Evolutionary conservation across 2,797 vertebrate genomes (phyloP), one percentile per base, ranked within the genome.

Genomic region (Oreonectes daqikongensis): DNA sequence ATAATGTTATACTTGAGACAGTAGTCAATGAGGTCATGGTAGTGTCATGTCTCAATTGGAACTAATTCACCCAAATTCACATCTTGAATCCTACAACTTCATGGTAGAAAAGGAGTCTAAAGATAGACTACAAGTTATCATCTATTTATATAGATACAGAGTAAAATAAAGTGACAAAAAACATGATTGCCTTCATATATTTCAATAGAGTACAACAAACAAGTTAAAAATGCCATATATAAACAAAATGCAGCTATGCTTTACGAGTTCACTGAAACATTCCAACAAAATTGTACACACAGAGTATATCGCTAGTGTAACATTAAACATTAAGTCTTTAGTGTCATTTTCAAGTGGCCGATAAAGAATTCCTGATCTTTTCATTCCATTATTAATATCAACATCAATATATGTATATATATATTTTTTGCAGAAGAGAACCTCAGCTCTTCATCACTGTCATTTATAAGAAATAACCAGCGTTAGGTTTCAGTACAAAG

Each of bases 251-350:
- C 40, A 42, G 40, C 40, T 15, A 42, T 42, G 10, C 40, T 42
- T 1, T 42, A 42, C 12, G 12, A 42, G 12, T 80, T 80, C 71
- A 66, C 64, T 73, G 53, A 10, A 63, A 85, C 72, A 83, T 60
- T 86, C 82, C 83, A 66, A 85, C 81, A 81, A 88, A 44, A 44
- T 85, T 88, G 82, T 89, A 88, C 87, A 87, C n/a, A 35, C 59
- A 61, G 32, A 60, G n/a, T n/a, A 35, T 60, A 75, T 68, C 26
- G 35, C 32, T 30, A 22, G n/a, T 17, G 14, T 30, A 26, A 24
- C 28, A 32, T 48, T 35, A 72, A 20, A n/a, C 30, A 72, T n/a
- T n/a, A 72, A 63, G 60, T 38, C 28, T 69, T 76, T 61, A 76
- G 64, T 60, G 73, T 68, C 40, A 60, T n/a, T 14, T 59, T 68